Percentiles rank a stretch among this genome's conserved stretches.
phyloP scores from a whole-genome alignment of 2,888 invertebrate genomes.

The Cosmia trapezina region DNA sequence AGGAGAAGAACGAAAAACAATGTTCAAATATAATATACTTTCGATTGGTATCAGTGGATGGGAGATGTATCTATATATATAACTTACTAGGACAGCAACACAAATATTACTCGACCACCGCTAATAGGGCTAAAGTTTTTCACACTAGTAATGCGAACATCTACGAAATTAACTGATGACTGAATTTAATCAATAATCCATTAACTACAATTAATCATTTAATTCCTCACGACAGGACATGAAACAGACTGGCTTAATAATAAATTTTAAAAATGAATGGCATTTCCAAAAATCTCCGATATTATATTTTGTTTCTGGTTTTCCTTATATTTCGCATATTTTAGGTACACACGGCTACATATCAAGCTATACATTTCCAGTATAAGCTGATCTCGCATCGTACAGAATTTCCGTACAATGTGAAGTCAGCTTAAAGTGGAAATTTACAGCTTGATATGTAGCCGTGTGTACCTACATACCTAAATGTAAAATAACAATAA shows the following conservation, averaged over 20 bases:
- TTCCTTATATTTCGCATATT: constrained; percentile 21
- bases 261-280: neutral
- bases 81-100: neutral
- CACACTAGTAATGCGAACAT: neutral
- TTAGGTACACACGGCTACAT: neutral
- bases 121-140: neutral
- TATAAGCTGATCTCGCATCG: too few species aligned
- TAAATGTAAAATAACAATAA: constrained; percentile 5
- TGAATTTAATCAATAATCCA: constrained; percentile 26
- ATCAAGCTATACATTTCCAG: too few species aligned
- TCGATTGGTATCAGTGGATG: neutral
- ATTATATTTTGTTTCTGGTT: constrained; percentile 14
- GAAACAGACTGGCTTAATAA: neutral
- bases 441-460: too few species aligned
- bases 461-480: too few species aligned
- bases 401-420: too few species aligned
- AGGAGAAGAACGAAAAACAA: neutral
- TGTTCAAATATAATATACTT: too few species aligned
- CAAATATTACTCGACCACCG: neutral
- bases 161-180: constrained; percentile 18
- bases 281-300: constrained; percentile 20
- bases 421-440: too few species aligned
- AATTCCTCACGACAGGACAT: neutral
- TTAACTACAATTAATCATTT: constrained; percentile 17
- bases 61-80: neutral